These are phyloP conservation scores for Branchellion lobata DNA, from an alignment of 2,888 invertebrate species.

Conservation along the genomic window DNA sequence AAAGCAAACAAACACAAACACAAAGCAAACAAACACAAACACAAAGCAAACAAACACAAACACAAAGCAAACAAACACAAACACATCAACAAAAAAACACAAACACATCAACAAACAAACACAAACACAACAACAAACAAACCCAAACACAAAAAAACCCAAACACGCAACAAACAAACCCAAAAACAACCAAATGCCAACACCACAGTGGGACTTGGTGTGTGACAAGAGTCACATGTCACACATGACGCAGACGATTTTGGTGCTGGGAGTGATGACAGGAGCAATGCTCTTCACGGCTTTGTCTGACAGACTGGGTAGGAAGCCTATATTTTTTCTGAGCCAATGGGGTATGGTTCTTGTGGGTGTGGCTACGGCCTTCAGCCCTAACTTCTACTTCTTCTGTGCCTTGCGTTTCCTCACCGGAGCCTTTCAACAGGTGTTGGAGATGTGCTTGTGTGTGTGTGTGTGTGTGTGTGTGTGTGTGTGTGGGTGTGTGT, in stretches of 20 bases:
- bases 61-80: too few species aligned
- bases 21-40: too few species aligned
- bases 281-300: slow-evolving; percentile 53
- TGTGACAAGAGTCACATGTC: slow-evolving; percentile 51
- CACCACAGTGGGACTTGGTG: slow-evolving; percentile 53
- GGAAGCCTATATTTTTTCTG: slow-evolving; percentile 54
- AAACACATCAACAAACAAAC: too few species aligned
- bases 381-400: slow-evolving; percentile 52
- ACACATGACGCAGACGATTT: slow-evolving; percentile 53
- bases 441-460: too few species aligned
- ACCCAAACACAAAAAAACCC: too few species aligned
- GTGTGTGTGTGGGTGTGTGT: too few species aligned
- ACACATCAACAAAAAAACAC: too few species aligned
- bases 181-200: too few species aligned
- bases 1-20: too few species aligned
- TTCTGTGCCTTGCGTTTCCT: slow-evolving; percentile 52
- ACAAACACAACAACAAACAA: too few species aligned
- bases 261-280: slow-evolving; percentile 53
- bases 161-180: too few species aligned
- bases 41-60: too few species aligned
- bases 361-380: slow-evolving; percentile 51
- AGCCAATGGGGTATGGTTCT: slow-evolving; percentile 52
- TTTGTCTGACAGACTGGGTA: slow-evolving; percentile 52
- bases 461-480: background rate
- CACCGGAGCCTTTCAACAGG: slow-evolving; percentile 54